Evolutionary conservation across 2,888 invertebrate species (phyloP).

Genomic region (Stegana nigrithorax): DNA sequence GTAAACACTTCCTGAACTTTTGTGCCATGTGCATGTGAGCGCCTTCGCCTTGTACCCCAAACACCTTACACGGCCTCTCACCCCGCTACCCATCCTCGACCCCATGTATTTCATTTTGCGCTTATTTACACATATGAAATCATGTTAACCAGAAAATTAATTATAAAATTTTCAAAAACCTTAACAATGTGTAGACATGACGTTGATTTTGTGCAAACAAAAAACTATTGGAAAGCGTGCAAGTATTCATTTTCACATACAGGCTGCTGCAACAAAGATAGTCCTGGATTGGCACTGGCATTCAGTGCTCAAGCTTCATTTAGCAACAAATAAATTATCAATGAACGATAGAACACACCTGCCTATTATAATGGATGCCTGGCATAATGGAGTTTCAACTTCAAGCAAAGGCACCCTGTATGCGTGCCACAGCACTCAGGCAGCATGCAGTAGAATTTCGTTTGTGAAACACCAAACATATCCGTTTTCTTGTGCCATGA

Average conservation of each 20-base stretch:
- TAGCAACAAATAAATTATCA: too few relatives aligned
- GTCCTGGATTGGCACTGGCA: too few relatives aligned
- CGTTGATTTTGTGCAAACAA: constrained; percentile 58
- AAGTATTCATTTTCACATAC: too few relatives aligned
- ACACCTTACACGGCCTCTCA: background rate
- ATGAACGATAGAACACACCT: too few relatives aligned
- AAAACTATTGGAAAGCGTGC: background rate
- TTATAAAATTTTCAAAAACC: constrained; percentile 61
- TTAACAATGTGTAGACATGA: constrained; percentile 61
- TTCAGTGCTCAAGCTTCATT: too few relatives aligned
- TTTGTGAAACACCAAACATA: constrained; percentile 34
- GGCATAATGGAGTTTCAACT: background rate
- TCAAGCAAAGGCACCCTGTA: background rate
- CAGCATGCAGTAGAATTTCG: background rate
- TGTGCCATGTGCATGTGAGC: constrained; percentile 19
- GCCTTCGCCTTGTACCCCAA: too few relatives aligned
- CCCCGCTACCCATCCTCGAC: background rate
- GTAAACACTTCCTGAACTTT: constrained; percentile 61
- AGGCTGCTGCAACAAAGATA: too few relatives aligned
- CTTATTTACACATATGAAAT: constrained; percentile 58
- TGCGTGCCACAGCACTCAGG: background rate
- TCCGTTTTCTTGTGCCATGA: constrained; percentile 36
- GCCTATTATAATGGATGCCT: too few relatives aligned
- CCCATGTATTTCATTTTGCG: constrained; percentile 47
- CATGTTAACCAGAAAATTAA: constrained; percentile 63